Evolutionary conservation across 1,140 invertebrate genomes (phyloP).

Genomic region (Eufriesea mexicana): DNA sequence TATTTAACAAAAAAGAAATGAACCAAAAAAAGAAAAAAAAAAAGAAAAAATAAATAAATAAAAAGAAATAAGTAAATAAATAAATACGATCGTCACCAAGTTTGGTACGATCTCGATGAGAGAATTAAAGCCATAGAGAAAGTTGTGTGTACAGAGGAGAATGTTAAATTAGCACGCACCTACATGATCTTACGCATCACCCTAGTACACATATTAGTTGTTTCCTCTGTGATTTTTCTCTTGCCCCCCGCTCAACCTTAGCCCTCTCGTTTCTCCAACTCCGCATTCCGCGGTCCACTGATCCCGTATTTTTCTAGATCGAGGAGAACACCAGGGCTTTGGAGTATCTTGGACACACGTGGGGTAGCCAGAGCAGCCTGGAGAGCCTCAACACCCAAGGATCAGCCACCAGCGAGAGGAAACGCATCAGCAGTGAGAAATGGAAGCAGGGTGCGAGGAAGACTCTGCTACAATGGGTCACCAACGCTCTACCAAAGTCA

Average conservation of each 20-base stretch:
- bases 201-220: slow-evolving; percentile 62
- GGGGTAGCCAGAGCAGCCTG: slow-evolving; percentile 91
- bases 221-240: slow-evolving; percentile 8
- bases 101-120: slow-evolving; percentile 30
- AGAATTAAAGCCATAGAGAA: slow-evolving; percentile 14
- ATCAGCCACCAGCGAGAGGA: slow-evolving; percentile 83
- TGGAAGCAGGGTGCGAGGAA: slow-evolving; percentile 95
- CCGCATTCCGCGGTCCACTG: neutral
- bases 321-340: slow-evolving; percentile 96
- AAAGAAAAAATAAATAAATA: neutral
- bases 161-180: slow-evolving; percentile 20
- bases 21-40: slow-evolving; percentile 18
- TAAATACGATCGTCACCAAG: slow-evolving; percentile 15
- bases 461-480: slow-evolving; percentile 96
- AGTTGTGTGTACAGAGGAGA: neutral
- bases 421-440: slow-evolving; percentile 84
- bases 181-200: slow-evolving; percentile 28
- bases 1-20: slow-evolving; percentile 19
- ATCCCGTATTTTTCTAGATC: slow-evolving; percentile 86
- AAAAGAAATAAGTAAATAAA: slow-evolving; percentile 35
- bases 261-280: neutral
- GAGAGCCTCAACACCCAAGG: slow-evolving; percentile 88
- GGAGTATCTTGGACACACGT: slow-evolving; percentile 92
- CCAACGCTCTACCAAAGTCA: slow-evolving; percentile 95
- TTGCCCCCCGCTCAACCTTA: neutral